These are phyloP conservation scores for Augochlora pura DNA, from an alignment of 1,140 invertebrate genomes.

Conservation along the genomic window DNA sequence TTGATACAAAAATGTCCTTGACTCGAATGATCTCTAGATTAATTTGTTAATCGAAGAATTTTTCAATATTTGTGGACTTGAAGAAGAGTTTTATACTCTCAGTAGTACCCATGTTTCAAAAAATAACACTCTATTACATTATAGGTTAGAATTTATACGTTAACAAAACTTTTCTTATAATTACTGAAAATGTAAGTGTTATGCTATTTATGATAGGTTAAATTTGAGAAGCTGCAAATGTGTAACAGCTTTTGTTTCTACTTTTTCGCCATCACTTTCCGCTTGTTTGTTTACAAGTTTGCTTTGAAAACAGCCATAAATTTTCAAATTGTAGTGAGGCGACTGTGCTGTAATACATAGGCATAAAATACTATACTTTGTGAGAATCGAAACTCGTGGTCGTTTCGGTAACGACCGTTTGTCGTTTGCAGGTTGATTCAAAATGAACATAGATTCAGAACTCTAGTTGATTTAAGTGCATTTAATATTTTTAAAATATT, in stretches of 20 bases:
- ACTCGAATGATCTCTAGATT: neutral
- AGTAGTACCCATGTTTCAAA: conserved; percentile 4
- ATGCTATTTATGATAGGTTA: neutral
- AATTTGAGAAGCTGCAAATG: neutral
- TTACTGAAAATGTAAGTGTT: neutral
- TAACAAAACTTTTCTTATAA: neutral
- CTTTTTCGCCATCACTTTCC: neutral
- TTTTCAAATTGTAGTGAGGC: neutral
- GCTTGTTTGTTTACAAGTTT: conserved; percentile 31
- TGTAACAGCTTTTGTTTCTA: neutral
- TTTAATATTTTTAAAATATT: too few relatives aligned
- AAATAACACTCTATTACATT: neutral
- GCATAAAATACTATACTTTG: too few relatives aligned
- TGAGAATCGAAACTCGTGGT: too few relatives aligned
- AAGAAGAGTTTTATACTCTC: neutral
- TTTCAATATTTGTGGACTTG: neutral
- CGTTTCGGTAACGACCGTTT: too few relatives aligned
- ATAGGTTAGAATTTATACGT: conserved; percentile 12
- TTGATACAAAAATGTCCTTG: neutral
- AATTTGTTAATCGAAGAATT: neutral
- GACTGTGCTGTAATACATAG: too few relatives aligned
- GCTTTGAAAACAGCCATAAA: conserved; percentile 11
- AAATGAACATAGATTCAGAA: too few relatives aligned
- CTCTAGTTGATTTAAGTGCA: too few relatives aligned
- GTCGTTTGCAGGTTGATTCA: too few relatives aligned